Evolutionary conservation across 2,797 vertebrate genomes (phyloP), one percentile per base, ranked within the genome.

Genomic region (Hemitrygon akajei): DNA sequence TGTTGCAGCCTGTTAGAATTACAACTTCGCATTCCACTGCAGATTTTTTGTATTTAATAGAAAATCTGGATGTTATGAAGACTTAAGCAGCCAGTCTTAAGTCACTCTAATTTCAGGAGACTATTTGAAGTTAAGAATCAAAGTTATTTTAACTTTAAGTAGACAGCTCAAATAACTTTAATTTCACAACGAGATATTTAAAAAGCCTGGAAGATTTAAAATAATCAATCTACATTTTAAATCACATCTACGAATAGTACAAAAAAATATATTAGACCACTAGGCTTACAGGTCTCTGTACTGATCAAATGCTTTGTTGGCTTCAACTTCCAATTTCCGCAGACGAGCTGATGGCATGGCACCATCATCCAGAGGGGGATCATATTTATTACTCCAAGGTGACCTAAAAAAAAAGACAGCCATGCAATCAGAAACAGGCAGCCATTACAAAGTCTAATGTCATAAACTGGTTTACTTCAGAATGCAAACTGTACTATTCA

Each of bases 321-420:
- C 99, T 96, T 99, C 99, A 93, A 99, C 97, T 96, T 99, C 99
- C 81, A 99, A 98, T 96, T 99, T 99, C 93, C 99, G 98, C 96
- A 99, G 97, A 92, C 99, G 98, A 94, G 97, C 97, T 11, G 99
- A 99, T 60, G 99, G 99, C 98, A 99, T 99, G 94, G 99, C 98
- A 86, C 99, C 99, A 3, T 99, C 99, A 95, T 99, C 99, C 95
- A 99, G 97, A 73, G 98, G 98, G 93, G 99, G 99, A 94, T 99
- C 99, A 0, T 99, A 99, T 95, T 99, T 99, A 96, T 99, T 99
- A 96, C 99, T 99, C 99, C 99, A 99, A 0, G 99, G 99, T 94
- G 99, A 99, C 96, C 98, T 99, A 95, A 94, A 12, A 94, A 14
- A 92, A 73, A 25, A n/a, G 71, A 58, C 16, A 34, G 34, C 7